Evolutionary conservation across 1,140 invertebrate species (phyloP).

Genomic region (Scaptomyza montana): DNA sequence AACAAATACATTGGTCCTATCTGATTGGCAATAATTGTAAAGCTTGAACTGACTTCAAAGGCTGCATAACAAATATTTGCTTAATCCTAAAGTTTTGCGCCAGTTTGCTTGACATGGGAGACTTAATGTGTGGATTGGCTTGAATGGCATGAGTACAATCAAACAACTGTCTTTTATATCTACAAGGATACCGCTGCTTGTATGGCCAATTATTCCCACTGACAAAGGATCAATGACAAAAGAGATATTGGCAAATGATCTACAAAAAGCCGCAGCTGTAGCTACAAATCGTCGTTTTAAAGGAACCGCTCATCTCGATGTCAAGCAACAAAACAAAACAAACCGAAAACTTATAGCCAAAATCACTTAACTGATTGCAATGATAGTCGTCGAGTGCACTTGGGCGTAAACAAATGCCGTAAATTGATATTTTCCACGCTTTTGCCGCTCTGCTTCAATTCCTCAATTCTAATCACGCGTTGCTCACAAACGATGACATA

Average conservation of each 20-base stretch:
- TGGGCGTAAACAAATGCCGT: conserved; percentile 19
- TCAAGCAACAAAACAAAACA: background rate
- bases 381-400: conserved; percentile 9
- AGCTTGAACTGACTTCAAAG: no score
- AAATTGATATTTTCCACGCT: conserved; percentile 53
- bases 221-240: background rate
- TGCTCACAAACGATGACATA: conserved; percentile 38
- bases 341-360: conserved; percentile 5
- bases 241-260: background rate
- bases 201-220: background rate
- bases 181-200: background rate
- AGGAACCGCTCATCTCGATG: conserved; percentile 25
- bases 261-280: conserved; percentile 14
- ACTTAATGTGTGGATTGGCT: no score
- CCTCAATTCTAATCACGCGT: conserved; percentile 31
- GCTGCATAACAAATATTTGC: no score
- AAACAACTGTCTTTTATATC: no score
- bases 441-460: background rate
- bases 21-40: no score
- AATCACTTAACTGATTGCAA: conserved; percentile 41
- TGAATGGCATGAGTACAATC: no score
- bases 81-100: no score
- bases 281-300: background rate
- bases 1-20: no score
- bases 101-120: no score